phyloP scores from a whole-genome alignment of 2,888 invertebrate genomes.

The Dilophus febrilis region DNA sequence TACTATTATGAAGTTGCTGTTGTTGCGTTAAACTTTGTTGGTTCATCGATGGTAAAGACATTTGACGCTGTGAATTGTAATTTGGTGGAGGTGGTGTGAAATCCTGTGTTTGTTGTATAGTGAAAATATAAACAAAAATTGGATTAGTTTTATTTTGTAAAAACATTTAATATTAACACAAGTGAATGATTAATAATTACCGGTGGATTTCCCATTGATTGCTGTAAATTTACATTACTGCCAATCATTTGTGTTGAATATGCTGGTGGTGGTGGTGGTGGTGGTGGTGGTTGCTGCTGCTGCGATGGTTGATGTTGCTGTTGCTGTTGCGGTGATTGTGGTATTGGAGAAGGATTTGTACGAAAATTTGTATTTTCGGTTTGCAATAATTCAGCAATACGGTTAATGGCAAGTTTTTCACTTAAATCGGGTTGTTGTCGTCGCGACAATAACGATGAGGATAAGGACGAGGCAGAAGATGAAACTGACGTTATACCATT shows the following conservation, averaged over 20 bases:
- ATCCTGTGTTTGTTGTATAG: slow-evolving; percentile 15
- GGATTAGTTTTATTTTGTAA: too few relatives aligned
- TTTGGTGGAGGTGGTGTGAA: slow-evolving; percentile 29
- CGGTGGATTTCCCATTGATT: too few relatives aligned
- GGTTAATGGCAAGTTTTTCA: slow-evolving; percentile 72
- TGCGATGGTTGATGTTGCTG: too few relatives aligned
- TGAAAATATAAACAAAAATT: neutral
- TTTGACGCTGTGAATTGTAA: slow-evolving; percentile 13
- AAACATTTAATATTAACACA: too few relatives aligned
- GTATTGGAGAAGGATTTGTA: slow-evolving; percentile 15
- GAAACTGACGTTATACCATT: too few relatives aligned
- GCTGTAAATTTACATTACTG: slow-evolving; percentile 9
- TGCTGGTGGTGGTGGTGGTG: too few relatives aligned
- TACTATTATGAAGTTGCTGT: too few relatives aligned
- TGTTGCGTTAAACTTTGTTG: neutral
- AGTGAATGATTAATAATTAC: too few relatives aligned
- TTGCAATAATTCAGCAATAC: slow-evolving; percentile 64
- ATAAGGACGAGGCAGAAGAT: too few relatives aligned
- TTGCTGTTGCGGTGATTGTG: too few relatives aligned
- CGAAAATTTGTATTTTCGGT: slow-evolving; percentile 43
- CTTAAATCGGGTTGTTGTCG: slow-evolving; percentile 24
- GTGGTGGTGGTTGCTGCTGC: too few relatives aligned
- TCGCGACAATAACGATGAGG: too few relatives aligned
- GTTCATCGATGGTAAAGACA: neutral
- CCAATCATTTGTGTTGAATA: slow-evolving; percentile 10